A percentile compares a stretch with the other conserved stretches of the same genome.
Evolutionary conservation across 2,888 invertebrate species (phyloP).

Genomic region (Brachynemurus nebulosus): DNA sequence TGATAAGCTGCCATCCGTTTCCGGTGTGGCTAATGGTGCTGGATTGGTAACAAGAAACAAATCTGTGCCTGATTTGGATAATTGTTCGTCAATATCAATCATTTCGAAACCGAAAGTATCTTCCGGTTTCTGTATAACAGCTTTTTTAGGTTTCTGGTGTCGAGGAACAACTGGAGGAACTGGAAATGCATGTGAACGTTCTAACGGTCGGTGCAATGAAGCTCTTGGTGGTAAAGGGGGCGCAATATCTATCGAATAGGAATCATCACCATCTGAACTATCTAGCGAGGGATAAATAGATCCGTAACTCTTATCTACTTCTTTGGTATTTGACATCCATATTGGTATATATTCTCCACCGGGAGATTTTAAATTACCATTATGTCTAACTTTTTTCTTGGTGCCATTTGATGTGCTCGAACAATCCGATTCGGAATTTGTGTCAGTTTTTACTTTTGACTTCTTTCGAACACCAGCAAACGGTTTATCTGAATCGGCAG

Average conservation of each 20-base stretch:
- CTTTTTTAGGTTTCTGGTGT: slow-evolving; percentile 49
- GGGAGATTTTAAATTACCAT: slow-evolving; percentile 38
- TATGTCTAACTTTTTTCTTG: slow-evolving; percentile 48
- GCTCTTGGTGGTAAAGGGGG: slow-evolving; percentile 57
- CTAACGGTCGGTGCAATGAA: slow-evolving; percentile 59
- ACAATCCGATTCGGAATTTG: slow-evolving; percentile 36
- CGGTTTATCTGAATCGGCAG: slow-evolving; percentile 10
- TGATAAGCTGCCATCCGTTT: slow-evolving; percentile 44
- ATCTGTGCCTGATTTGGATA: slow-evolving; percentile 15
- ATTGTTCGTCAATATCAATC: slow-evolving; percentile 65
- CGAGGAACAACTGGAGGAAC: slow-evolving; percentile 54
- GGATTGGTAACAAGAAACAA: slow-evolving; percentile 25
- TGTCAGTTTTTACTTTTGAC: slow-evolving; percentile 31
- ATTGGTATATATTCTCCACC: slow-evolving; percentile 53
- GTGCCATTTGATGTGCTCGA: slow-evolving; percentile 37
- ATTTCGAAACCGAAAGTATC: slow-evolving; percentile 75
- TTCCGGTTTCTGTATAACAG: slow-evolving; percentile 43
- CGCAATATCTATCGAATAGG: slow-evolving; percentile 31
- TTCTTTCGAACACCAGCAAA: slow-evolving; percentile 28
- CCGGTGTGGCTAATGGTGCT: slow-evolving; percentile 46
- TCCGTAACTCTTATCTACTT: slow-evolving; percentile 26
- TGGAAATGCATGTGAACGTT: slow-evolving; percentile 40
- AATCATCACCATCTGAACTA: slow-evolving; percentile 28
- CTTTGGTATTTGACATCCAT: slow-evolving; percentile 48
- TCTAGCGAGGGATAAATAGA: slow-evolving; percentile 39